phyloP scores from a whole-genome alignment of 2,888 invertebrate genomes.

The Drosophila ustulata region DNA sequence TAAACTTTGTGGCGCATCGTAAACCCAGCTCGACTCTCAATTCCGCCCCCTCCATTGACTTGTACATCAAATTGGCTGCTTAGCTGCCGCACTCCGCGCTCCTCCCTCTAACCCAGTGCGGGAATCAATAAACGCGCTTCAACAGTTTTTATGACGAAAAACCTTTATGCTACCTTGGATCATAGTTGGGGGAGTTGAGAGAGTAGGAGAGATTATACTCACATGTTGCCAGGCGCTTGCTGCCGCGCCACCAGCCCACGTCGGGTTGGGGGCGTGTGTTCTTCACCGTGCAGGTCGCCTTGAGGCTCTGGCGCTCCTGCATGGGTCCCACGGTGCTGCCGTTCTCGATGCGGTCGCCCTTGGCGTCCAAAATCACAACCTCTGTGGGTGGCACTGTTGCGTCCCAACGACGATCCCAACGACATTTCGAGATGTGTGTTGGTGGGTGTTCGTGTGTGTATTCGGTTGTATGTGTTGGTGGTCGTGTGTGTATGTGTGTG shows the following conservation, averaged over 20 bases:
- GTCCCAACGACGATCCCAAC: slow-evolving; percentile 24
- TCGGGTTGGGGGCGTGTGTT: slow-evolving; percentile 94
- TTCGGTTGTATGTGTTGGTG: slow-evolving; percentile 33
- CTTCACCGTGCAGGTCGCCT: slow-evolving; percentile 86
- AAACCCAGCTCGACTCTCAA: slow-evolving; percentile 37
- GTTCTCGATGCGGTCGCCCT: slow-evolving; percentile 88
- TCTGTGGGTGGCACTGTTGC: slow-evolving; percentile 91
- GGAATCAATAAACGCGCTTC: slow-evolving; percentile 72
- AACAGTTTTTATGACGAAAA: slow-evolving; percentile 64
- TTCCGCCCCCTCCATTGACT: slow-evolving; percentile 23
- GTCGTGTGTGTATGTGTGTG: slow-evolving; percentile 38
- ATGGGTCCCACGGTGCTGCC: slow-evolving; percentile 84
- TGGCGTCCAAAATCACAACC: slow-evolving; percentile 89
- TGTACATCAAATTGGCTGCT: slow-evolving; percentile 71
- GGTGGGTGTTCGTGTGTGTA: slow-evolving; percentile 32
- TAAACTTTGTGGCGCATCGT: slow-evolving; percentile 74
- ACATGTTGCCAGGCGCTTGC: slow-evolving; percentile 87
- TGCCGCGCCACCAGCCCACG: slow-evolving; percentile 94
- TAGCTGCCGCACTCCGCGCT: slow-evolving; percentile 29
- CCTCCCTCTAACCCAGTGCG: slow-evolving; percentile 1
- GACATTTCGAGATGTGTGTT: slow-evolving; percentile 40
- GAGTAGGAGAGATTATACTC: slow-evolving; percentile 61
- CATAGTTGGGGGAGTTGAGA: slow-evolving; percentile 28
- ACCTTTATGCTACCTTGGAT: slow-evolving; percentile 56
- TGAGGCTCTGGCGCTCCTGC: slow-evolving; percentile 84